phyloP scores from a whole-genome alignment of 2,113 vertebrate species.

The Nyctibius bracteatus region DNA sequence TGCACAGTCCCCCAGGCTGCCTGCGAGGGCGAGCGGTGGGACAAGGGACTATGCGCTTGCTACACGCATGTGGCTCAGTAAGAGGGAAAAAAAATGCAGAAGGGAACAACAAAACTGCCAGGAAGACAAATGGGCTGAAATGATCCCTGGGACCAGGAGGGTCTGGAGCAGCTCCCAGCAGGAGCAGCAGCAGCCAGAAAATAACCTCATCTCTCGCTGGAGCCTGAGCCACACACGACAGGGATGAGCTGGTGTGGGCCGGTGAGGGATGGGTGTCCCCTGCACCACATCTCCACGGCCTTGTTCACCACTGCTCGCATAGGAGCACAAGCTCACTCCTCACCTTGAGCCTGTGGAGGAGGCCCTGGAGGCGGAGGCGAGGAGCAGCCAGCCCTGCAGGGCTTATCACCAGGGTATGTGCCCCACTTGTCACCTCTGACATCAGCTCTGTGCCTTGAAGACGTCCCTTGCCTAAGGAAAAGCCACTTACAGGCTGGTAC shows the following conservation, averaged over 20 bases:
- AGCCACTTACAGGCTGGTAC: not conserved
- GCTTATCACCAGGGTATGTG: not conserved
- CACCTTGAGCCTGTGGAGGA: fast-evolving
- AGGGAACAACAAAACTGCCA: not conserved
- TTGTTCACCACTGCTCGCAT: not conserved
- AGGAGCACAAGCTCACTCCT: not conserved
- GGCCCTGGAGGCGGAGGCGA: not conserved
- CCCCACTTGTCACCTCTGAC: not conserved
- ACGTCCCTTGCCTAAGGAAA: not conserved
- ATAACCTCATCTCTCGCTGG: not conserved
- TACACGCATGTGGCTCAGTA: not conserved
- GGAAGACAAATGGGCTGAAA: not conserved
- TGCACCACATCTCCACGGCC: fast-evolving
- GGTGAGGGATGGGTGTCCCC: not conserved
- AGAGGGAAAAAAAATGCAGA: not conserved
- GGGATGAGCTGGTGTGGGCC: fast-evolving
- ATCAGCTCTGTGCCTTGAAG: not conserved
- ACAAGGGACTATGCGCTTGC: not conserved
- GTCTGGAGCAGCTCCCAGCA: not conserved
- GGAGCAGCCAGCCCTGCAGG: not conserved
- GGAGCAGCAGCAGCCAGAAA: not conserved
- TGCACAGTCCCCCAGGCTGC: not conserved
- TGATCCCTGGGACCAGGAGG: not conserved
- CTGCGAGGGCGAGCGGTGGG: fast-evolving
- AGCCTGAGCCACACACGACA: not conserved